Percentiles rank a stretch among this genome's conserved stretches.
Conservation (phyloP, 2,113 vertebrate species). For the Gallinago media region DNA sequence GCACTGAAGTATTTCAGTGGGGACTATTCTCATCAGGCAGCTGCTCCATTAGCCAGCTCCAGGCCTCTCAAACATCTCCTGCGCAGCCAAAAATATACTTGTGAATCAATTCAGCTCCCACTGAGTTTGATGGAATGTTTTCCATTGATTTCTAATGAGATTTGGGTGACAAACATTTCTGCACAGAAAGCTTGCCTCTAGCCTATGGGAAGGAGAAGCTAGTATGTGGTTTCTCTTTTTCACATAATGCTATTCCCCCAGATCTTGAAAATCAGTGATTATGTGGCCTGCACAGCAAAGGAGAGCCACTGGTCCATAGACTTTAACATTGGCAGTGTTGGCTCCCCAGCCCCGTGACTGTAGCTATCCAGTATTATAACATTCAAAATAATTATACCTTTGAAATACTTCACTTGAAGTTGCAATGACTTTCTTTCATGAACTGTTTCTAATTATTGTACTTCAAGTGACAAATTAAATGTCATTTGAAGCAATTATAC, state of each 20-base stretch:
- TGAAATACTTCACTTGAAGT: constrained; percentile 75
- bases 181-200: background rate
- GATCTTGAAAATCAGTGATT: background rate
- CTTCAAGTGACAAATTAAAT: constrained; percentile 81
- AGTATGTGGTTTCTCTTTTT: background rate
- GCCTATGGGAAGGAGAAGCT: background rate
- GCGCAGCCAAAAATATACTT: background rate
- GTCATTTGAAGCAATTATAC: constrained; percentile 78
- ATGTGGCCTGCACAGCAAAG: background rate
- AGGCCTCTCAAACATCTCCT: background rate
- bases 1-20: background rate
- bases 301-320: background rate
- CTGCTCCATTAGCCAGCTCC: background rate
- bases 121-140: constrained; percentile 20
- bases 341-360: background rate
- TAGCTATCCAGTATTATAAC: constrained; percentile 45
- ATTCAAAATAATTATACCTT: constrained; percentile 76
- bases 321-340: background rate
- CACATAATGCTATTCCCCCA: background rate
- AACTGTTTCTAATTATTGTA: constrained; percentile 79
- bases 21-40: background rate
- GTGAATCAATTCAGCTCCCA: constrained; percentile 13
- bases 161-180: constrained; percentile 24
- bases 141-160: constrained; percentile 47
- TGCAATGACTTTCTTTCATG: constrained; percentile 76